Evolutionary conservation across 1,140 invertebrate species (phyloP).

Genomic region (Bemisia tabaci): DNA sequence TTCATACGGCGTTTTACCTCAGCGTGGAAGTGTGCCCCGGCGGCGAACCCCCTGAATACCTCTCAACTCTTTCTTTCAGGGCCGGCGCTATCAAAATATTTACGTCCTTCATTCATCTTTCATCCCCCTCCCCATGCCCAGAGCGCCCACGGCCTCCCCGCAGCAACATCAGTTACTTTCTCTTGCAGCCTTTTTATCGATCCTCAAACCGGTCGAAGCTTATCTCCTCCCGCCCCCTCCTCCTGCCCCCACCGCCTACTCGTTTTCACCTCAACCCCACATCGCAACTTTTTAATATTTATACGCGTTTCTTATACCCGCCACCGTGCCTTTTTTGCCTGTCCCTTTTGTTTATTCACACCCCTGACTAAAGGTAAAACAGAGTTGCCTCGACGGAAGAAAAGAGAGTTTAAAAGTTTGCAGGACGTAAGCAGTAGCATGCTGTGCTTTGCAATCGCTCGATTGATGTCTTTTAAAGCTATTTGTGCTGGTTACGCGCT

Average conservation of each 20-base stretch:
- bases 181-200: not conserved
- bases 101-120: not conserved
- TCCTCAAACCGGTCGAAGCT: not conserved
- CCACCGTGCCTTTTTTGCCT: not conserved
- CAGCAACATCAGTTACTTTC: not conserved
- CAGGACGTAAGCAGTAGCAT: too few species aligned
- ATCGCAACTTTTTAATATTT: not conserved
- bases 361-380: not conserved
- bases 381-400: too few species aligned
- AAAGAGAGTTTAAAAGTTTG: too few species aligned
- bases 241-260: not conserved
- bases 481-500: too few species aligned
- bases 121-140: not conserved
- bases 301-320: not conserved
- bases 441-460: too few species aligned
- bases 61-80: not conserved
- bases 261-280: not conserved
- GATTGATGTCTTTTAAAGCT: too few species aligned
- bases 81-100: not conserved
- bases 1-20: too few species aligned
- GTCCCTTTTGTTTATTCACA: not conserved
- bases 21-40: too few species aligned
- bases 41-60: too few species aligned
- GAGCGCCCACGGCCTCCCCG: too few species aligned
- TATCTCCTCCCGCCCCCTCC: not conserved